Evolutionary conservation across 2,797 vertebrate species (phyloP), one percentile per base, ranked within the genome.

Genomic region (Ciconia nigra): DNA sequence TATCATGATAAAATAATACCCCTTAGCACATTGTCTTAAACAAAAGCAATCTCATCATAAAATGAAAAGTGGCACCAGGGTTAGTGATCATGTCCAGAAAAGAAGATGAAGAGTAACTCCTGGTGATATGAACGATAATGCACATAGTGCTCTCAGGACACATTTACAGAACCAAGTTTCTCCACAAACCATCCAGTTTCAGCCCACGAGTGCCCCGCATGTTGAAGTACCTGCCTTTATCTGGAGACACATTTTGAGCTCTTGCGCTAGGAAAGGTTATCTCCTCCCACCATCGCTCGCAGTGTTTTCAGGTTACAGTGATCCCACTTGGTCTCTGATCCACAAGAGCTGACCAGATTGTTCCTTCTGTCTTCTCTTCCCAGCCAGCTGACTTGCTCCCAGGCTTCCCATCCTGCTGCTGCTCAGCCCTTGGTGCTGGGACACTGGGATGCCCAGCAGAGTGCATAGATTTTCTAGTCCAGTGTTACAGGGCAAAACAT

Each of bases 281-380:
- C 51, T 78, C 7, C 26, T 87, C 46, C 37, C 42, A 51, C 22
- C 72, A 21, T 61, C 52, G 16, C 33, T 79, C 5, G 0, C 74
- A 57, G 41, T 17, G 5, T 82, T 90, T 57, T 25, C 52, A 61
- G 4, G 0, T 58, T 58, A 13, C 0, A 0, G 62, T 24, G 37
- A 33, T 73, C 19, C 22, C 41, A 35, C 47, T 42, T 0, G 0
- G 14, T 52, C 18, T 77, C 21, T 1, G 1, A 52, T 70, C 49
- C 47, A 7, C 33, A 10, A 10, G 26, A 70, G 25, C 24, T 4
- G 9, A 46, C 26, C 39, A 29, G 37, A 11, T 46, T 33, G 35
- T 42, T 89, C 21, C 37, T 73, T 19, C 47, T 86, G 21, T 59
- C 49, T 57, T 16, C 13, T 42, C 41, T 76, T 74, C 46, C 77